These are phyloP conservation scores for Drosophila jambulina DNA, from an alignment of 1,140 invertebrate species.

Conservation along the genomic window DNA sequence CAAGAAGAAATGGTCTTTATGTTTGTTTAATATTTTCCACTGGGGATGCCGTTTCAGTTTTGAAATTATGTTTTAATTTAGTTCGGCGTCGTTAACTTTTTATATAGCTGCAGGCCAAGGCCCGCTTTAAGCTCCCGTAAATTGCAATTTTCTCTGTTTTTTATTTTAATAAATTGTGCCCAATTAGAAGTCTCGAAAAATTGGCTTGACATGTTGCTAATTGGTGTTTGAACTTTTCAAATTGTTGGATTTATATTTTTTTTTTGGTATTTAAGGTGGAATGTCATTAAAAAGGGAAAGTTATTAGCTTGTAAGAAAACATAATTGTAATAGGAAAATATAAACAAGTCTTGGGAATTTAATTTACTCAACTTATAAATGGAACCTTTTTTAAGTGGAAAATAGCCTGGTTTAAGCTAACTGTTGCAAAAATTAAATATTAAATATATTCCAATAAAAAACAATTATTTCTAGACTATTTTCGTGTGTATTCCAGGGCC, in stretches of 20 bases:
- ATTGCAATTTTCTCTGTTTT: slow-evolving; percentile 8
- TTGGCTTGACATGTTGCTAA: slow-evolving; percentile 15
- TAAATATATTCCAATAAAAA: too few species aligned
- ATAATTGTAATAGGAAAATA: not conserved
- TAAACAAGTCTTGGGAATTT: not conserved
- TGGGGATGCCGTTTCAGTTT: slow-evolving; percentile 22
- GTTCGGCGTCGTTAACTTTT: slow-evolving; percentile 51
- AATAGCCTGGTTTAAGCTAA: not conserved
- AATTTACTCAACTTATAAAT: not conserved
- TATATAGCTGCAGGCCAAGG: slow-evolving; percentile 34
- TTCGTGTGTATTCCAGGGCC: too few species aligned
- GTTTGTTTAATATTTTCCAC: slow-evolving; percentile 73
- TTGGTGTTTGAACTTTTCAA: slow-evolving; percentile 9
- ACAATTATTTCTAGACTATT: too few species aligned
- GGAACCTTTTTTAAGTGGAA: not conserved
- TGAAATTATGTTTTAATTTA: slow-evolving; percentile 75
- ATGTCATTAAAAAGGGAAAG: not conserved
- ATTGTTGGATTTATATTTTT: not conserved
- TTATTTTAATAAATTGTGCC: slow-evolving; percentile 8
- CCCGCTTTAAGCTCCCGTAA: not conserved
- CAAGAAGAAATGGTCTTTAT: slow-evolving; percentile 55
- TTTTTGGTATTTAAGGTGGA: not conserved
- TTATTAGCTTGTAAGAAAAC: not conserved
- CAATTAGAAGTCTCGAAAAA: slow-evolving; percentile 1
- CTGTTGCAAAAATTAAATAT: too few species aligned